Conservation (phyloP, 2,888 invertebrate species). For the Leptinotarsa juncta region DNA sequence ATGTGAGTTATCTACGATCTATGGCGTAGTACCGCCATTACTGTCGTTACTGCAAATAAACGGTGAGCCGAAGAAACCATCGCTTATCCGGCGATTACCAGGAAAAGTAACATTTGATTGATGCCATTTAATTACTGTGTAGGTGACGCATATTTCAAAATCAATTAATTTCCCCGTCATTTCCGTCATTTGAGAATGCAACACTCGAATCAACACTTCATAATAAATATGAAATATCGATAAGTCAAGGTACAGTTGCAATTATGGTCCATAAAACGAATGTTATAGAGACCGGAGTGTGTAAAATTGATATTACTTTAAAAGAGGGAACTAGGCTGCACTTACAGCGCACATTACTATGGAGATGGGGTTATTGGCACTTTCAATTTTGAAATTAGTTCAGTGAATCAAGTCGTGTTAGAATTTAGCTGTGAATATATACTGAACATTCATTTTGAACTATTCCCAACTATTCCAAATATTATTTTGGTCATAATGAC, state of each 20-base stretch:
- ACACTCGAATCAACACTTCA: slow-evolving; percentile 30
- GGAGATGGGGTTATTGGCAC: slow-evolving; percentile 15
- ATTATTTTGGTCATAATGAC: too few relatives aligned
- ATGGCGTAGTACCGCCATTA: slow-evolving; percentile 37
- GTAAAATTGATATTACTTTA: slow-evolving; percentile 9
- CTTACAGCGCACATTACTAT: not conserved
- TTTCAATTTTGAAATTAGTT: slow-evolving; percentile 15
- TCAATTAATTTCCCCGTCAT: slow-evolving; percentile 46
- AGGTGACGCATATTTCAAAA: slow-evolving; percentile 49
- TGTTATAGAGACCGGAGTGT: slow-evolving; percentile 1
- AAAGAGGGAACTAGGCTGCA: slow-evolving; percentile 6
- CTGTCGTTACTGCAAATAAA: slow-evolving; percentile 6
- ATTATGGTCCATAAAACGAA: slow-evolving; percentile 14
- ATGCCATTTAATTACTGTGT: slow-evolving; percentile 50
- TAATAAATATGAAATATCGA: slow-evolving; percentile 32
- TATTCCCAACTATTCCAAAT: too few relatives aligned
- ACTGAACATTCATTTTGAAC: too few relatives aligned
- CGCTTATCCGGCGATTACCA: slow-evolving; percentile 6
- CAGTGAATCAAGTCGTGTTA: not conserved
- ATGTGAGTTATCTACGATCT: slow-evolving; percentile 37
- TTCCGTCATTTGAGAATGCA: slow-evolving; percentile 37
- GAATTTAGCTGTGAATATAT: not conserved
- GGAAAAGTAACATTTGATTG: slow-evolving; percentile 38
- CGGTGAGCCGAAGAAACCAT: slow-evolving; percentile 19
- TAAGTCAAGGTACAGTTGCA: slow-evolving; percentile 19